phyloP scores from a whole-genome alignment of 2,113 vertebrate genomes.

The Malurus elegans region DNA sequence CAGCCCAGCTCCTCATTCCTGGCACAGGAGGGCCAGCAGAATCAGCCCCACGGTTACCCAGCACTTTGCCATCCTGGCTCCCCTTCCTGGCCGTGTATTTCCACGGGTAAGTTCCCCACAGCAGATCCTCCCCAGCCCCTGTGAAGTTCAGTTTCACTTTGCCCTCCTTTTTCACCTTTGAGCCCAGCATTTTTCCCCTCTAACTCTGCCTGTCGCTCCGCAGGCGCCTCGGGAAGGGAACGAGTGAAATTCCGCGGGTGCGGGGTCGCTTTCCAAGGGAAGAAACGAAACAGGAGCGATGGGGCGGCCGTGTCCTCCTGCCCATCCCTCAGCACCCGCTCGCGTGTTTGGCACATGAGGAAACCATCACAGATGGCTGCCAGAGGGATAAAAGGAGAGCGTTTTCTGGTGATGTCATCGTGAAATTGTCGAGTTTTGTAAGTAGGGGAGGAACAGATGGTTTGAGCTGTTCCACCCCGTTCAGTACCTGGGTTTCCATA shows the following conservation, averaged over 20 bases:
- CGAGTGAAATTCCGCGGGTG: neutral
- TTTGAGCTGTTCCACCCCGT: neutral
- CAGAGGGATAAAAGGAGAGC: constrained; percentile 1
- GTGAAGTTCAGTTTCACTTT: neutral
- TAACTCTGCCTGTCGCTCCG: neutral
- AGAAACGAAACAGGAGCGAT: neutral
- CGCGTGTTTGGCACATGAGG: constrained; percentile 19
- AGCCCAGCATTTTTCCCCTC: neutral
- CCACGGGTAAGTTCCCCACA: rapidly evolving
- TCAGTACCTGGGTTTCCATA: constrained; percentile 50
- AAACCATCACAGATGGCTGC: constrained; percentile 49
- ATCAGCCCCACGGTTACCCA: neutral
- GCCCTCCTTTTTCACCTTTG: neutral
- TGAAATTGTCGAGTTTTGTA: constrained; percentile 32
- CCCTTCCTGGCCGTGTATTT: neutral
- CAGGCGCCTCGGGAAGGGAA: neutral
- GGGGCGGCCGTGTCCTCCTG: neutral
- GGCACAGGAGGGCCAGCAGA: neutral
- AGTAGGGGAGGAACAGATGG: constrained; percentile 68
- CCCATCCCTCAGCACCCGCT: neutral
- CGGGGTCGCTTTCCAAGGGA: neutral
- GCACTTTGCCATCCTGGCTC: neutral
- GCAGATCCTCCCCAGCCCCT: rapidly evolving
- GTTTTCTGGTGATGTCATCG: constrained; percentile 4
- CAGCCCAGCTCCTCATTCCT: neutral